A percentile compares a stretch with the other conserved stretches of the same genome.
phyloP scores from a whole-genome alignment of 2,113 vertebrate genomes.

The Otolemur garnettii region DNA sequence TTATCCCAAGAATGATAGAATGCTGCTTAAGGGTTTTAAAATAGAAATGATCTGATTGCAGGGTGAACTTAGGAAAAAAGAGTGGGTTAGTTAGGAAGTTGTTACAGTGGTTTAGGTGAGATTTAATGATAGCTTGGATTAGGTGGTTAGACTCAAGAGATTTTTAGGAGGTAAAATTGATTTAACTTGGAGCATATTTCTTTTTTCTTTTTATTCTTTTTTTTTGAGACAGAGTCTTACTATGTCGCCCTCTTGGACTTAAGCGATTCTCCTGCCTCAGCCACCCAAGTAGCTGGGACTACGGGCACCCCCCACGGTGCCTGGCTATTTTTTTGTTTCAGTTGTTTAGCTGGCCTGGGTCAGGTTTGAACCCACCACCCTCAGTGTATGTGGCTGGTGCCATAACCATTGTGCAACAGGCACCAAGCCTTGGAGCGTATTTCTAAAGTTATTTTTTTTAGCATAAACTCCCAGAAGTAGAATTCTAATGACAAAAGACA shows the following conservation, averaged over 20 bases:
- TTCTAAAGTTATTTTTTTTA: not conserved
- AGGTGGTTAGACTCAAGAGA: conserved; percentile 22
- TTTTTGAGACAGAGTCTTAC: too few species aligned
- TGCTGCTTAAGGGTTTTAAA: not conserved
- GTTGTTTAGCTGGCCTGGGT: too few species aligned
- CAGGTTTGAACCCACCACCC: too few species aligned
- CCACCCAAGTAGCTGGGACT: too few species aligned
- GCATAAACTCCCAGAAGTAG: not conserved
- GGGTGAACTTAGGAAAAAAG: not conserved
- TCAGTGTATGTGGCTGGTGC: too few species aligned
- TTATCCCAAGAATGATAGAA: conserved; percentile 24
- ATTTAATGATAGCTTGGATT: conserved; percentile 23
- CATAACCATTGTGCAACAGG: too few species aligned
- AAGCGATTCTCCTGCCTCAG: too few species aligned
- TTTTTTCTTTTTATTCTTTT: not conserved
- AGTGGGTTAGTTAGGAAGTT: not conserved
- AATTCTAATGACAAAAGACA: not conserved
- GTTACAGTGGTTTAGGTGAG: not conserved
- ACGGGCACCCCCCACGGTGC: too few species aligned
- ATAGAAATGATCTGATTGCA: not conserved
- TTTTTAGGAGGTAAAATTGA: conserved; percentile 51
- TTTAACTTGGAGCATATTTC: conserved; percentile 29
- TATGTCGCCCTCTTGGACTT: too few species aligned
- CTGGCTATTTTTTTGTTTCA: too few species aligned
- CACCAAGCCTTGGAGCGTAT: not conserved